phyloP scores from a whole-genome alignment of 2,888 invertebrate species.

The Philonicus albiceps region DNA sequence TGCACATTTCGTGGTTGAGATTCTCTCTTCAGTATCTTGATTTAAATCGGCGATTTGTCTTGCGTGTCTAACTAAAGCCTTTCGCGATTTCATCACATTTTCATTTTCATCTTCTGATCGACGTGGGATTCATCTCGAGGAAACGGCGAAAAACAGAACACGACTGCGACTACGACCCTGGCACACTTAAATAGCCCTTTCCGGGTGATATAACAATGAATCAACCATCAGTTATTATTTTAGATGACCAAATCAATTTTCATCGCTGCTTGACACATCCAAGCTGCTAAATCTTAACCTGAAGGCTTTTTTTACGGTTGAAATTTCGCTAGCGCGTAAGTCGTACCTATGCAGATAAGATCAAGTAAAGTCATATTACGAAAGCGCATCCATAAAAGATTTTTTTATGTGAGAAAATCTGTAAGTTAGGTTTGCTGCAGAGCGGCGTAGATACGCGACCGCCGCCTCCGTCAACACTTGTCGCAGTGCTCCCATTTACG shows the following conservation, averaged over 20 bases:
- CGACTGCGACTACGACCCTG: background rate
- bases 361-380: background rate
- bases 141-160: background rate
- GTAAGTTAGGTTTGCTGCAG: background rate
- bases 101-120: slow-evolving; percentile 8
- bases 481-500: background rate
- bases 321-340: background rate
- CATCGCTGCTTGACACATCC: background rate
- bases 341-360: background rate
- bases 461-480: background rate
- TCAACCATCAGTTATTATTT: background rate
- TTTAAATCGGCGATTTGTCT: slow-evolving; percentile 8
- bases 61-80: background rate
- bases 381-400: background rate
- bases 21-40: background rate
- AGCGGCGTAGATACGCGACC: background rate
- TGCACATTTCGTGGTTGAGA: background rate
- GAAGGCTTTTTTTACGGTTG: background rate
- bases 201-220: slow-evolving; percentile 12
- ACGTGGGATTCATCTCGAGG: background rate
- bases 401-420: background rate
- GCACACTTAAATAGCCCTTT: slow-evolving; percentile 10
- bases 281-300: background rate
- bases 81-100: slow-evolving; percentile 7
- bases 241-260: background rate